phyloP scores from a whole-genome alignment of 2,797 vertebrate genomes.

The Oreonectes daqikongensis region DNA sequence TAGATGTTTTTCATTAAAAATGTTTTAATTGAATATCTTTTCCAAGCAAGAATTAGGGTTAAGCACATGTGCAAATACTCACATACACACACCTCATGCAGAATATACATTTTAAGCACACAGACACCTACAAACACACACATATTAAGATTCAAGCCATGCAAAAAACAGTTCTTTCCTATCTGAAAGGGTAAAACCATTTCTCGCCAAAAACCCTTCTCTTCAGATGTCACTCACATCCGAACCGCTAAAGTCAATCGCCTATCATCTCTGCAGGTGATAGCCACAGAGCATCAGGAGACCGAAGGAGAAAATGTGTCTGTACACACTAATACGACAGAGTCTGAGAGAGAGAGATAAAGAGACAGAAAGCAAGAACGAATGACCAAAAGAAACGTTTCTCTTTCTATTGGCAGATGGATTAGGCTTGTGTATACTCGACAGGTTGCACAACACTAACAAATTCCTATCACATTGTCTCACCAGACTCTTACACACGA shows the following conservation, averaged over 20 bases:
- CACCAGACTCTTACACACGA: background rate
- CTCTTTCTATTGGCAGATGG: background rate
- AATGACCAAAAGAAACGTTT: background rate
- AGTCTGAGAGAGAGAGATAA: background rate
- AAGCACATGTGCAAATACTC: background rate
- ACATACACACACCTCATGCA: no score
- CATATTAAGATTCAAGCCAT: slow-evolving; percentile 25
- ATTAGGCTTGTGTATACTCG: background rate
- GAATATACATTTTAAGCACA: no score
- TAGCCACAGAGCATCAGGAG: background rate
- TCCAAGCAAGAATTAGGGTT: no score
- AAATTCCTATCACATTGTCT: background rate
- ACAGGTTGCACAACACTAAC: slow-evolving; percentile 1
- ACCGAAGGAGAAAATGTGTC: slow-evolving; percentile 3
- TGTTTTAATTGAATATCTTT: no score
- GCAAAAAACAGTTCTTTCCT: slow-evolving; percentile 23
- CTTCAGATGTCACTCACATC: slow-evolving; percentile 21
- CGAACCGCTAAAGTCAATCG: slow-evolving; percentile 36
- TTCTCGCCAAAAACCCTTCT: slow-evolving; percentile 4
- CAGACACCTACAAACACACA: slow-evolving; percentile 13
- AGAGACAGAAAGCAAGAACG: background rate
- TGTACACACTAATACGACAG: background rate
- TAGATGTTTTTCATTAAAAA: no score
- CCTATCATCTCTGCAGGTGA: slow-evolving; percentile 17
- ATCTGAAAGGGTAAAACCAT: slow-evolving; percentile 34